These are phyloP conservation scores for Noctua janthina DNA, from an alignment of 2,888 invertebrate genomes.

Conservation along the genomic window DNA sequence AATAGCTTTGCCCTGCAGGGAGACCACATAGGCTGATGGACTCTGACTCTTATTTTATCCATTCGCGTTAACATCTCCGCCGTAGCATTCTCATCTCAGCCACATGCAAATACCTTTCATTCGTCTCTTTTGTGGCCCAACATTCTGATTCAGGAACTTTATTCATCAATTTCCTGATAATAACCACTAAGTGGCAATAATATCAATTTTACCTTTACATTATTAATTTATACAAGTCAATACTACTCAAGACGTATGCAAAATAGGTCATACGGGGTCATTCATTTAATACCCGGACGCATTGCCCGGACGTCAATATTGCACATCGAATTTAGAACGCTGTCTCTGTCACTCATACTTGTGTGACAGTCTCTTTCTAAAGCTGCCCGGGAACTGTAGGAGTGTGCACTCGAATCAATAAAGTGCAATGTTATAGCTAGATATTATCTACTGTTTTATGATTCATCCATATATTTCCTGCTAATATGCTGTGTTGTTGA, in stretches of 20 bases:
- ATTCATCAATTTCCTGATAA: neutral
- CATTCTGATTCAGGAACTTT: no score
- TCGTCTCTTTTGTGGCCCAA: no score
- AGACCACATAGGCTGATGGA: neutral
- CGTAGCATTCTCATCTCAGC: no score
- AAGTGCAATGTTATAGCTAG: neutral
- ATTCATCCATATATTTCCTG: conserved; percentile 18
- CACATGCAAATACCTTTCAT: no score
- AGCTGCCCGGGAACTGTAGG: neutral
- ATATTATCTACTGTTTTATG: neutral
- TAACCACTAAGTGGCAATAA: neutral
- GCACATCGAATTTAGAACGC: neutral
- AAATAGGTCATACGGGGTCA: conserved; percentile 17
- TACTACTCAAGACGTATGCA: neutral
- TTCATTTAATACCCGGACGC: conserved; percentile 4
- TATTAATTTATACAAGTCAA: neutral
- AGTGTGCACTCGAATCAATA: conserved; percentile 1
- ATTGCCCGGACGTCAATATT: conserved; percentile 2
- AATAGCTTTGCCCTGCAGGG: no score
- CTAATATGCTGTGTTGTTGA: neutral
- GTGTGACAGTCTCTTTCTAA: conserved; percentile 22
- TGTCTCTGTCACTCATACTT: conserved; percentile 1
- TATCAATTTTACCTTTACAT: neutral
- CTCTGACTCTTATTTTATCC: neutral
- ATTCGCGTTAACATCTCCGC: no score